phyloP scores from a whole-genome alignment of 2,888 invertebrate species.

The Nomada ferruginata region DNA sequence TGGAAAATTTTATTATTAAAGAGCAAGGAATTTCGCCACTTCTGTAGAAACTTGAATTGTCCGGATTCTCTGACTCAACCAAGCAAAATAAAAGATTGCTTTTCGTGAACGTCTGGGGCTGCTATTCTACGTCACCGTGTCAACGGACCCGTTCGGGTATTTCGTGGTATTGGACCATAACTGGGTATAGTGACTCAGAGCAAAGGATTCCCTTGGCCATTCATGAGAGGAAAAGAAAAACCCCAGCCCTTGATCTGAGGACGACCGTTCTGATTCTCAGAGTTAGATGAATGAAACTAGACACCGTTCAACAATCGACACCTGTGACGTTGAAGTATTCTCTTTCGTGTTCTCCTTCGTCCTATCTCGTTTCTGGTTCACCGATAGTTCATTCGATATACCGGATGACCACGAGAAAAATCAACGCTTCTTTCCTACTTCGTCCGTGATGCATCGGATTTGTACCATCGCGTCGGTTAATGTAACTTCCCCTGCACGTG shows the following conservation, averaged over 20 bases:
- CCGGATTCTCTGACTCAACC: slow-evolving; percentile 2
- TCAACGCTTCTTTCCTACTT: slow-evolving; percentile 36
- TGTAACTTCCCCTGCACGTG: slow-evolving; percentile 57
- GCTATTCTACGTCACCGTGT: slow-evolving; percentile 27
- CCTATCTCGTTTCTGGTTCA: slow-evolving; percentile 52
- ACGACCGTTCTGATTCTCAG: slow-evolving; percentile 45
- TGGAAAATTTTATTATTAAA: not conserved
- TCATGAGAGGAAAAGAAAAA: slow-evolving; percentile 28
- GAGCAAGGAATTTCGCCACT: not conserved
- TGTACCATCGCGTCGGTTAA: slow-evolving; percentile 32
- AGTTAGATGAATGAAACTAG: slow-evolving; percentile 61
- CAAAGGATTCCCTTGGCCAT: slow-evolving; percentile 19
- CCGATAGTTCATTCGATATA: slow-evolving; percentile 60
- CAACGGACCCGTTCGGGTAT: slow-evolving; percentile 14
- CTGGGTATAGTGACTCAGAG: slow-evolving; percentile 41
- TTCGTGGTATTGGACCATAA: slow-evolving; percentile 20
- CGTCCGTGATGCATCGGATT: slow-evolving; percentile 40
- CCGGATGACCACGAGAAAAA: slow-evolving; percentile 63
- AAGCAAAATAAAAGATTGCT: slow-evolving; percentile 29
- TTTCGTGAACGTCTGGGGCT: slow-evolving; percentile 49
- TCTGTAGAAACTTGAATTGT: not conserved
- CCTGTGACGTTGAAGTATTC: slow-evolving; percentile 45
- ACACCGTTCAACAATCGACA: slow-evolving; percentile 61
- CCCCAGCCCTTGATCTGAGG: slow-evolving; percentile 4
- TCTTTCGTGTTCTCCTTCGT: slow-evolving; percentile 53